Percentiles rank a stretch among this genome's conserved stretches.
phyloP scores from a whole-genome alignment of 1,140 invertebrate species.

The Trichonephila clavata region DNA sequence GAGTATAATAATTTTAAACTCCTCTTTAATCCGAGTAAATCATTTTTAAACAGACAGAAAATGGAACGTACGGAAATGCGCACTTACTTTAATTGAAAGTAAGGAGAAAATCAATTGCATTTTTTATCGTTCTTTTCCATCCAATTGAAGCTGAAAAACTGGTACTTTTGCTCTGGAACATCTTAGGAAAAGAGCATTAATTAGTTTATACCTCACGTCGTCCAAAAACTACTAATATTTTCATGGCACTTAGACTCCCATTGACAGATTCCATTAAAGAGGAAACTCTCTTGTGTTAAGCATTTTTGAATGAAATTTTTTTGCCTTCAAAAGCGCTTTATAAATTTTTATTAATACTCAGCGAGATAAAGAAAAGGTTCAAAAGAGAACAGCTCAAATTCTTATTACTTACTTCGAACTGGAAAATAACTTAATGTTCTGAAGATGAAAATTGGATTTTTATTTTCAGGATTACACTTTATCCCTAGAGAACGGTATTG shows the following conservation, averaged over 20 bases:
- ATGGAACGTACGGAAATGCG: neutral
- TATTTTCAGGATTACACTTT: conserved; percentile 13
- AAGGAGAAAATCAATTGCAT: conserved; percentile 24
- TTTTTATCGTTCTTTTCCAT: conserved; percentile 3
- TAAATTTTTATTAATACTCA: conserved; percentile 27
- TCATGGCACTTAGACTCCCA: conserved; percentile 4
- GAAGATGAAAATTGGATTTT: conserved; percentile 31
- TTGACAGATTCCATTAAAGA: conserved; percentile 28
- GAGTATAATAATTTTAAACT: conserved; percentile 50
- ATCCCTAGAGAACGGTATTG: neutral
- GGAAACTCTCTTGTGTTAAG: neutral
- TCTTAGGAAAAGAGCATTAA: conserved; percentile 28
- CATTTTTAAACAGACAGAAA: conserved; percentile 54
- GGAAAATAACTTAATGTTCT: conserved; percentile 1
- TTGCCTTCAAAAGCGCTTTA: conserved; percentile 15
- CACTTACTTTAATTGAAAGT: conserved; percentile 52
- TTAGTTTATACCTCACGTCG: conserved; percentile 42
- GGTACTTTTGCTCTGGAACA: conserved; percentile 28
- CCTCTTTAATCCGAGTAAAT: conserved; percentile 47
- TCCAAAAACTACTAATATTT: conserved; percentile 28
- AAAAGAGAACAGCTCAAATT: neutral
- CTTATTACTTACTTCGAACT: conserved; percentile 18
- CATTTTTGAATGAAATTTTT: neutral
- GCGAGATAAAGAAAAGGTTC: neutral
- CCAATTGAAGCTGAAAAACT: conserved; percentile 33